A percentile compares a stretch with the other conserved stretches of the same genome.
Conservation (phyloP, 2,888 invertebrate genomes). For the Acanthoscelides obtectus region DNA sequence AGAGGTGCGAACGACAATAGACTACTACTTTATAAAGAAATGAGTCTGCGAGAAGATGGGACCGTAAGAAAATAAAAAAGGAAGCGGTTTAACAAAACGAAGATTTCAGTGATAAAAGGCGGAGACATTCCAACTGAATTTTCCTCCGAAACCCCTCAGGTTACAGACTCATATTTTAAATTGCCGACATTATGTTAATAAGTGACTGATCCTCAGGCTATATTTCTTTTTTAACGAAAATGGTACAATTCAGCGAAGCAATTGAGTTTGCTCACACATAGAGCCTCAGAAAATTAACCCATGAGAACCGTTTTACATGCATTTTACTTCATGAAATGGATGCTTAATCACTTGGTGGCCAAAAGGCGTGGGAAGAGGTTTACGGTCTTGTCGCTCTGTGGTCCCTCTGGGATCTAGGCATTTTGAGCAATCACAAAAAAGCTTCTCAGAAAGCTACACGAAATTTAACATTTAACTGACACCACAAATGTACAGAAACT, state of each 20-base stretch:
- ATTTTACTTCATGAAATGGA: too few relatives aligned
- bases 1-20: too few relatives aligned
- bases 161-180: not conserved
- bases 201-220: not conserved
- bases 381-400: too few relatives aligned
- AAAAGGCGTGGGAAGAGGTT: too few relatives aligned
- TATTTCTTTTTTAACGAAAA: not conserved
- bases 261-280: not conserved
- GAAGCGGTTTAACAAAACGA: not conserved
- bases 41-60: not conserved
- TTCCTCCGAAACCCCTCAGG: not conserved
- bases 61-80: not conserved
- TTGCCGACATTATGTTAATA: not conserved
- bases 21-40: not conserved
- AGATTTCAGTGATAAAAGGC: not conserved
- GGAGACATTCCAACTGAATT: not conserved
- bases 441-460: too few relatives aligned
- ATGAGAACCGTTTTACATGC: too few relatives aligned
- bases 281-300: too few relatives aligned
- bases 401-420: too few relatives aligned
- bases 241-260: not conserved
- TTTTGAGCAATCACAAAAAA: too few relatives aligned
- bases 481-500: too few relatives aligned
- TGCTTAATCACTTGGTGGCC: too few relatives aligned
- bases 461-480: too few relatives aligned